Base-by-base conservation (phyloP, 2,797 vertebrate species). In the Diplodus sargus region DNA sequence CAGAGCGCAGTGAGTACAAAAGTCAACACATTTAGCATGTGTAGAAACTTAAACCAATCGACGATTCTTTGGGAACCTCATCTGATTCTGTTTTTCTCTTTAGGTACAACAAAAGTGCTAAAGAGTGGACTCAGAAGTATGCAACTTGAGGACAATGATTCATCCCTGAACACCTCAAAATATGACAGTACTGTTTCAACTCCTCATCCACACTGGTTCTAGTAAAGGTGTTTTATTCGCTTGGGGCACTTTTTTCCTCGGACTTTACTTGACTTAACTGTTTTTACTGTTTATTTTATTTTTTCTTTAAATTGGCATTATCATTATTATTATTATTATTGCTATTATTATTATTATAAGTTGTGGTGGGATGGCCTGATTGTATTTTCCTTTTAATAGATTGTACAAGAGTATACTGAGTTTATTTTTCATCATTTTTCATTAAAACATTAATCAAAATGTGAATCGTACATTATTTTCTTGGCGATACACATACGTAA, bases 71-170 rank as follows among this genome's bases (percentile, higher is more conserved):
- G 25, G 28, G 52, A 74, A 57, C 2, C 0, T 0, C 5, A n/a
- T 62, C 13, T 84, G 3, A 16, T 56, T 23, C 15, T 68, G 8
- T 62, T 39, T 22, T 51, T 30, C 9, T 64, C 25, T 78, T 4
- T 56, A 95, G 94, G 91, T 95, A 95, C 88, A 94, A 95, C 91
- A 87, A 82, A 91, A 18, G 87, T 86, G 94, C 95, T 69, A 92
- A 80, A 78, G 94, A 95, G 79, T 95, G 94, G 94, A 95, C 95
- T 74, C 85, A 89, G 78, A 95, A 85, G 80, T 93, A 94, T 66
- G 95, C 95, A 70, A 94, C 95, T 94, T 95, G 86, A 95, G 79
- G 42, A 74, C 66, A 61, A 59, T 53, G 68, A 83, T 15, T 47
- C 81, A 79, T 87, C 83, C 79, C 75, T 62, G 65, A 86, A 85